Conservation (phyloP, 2,888 invertebrate species). For the Hirtodrosophila histrioides region DNA sequence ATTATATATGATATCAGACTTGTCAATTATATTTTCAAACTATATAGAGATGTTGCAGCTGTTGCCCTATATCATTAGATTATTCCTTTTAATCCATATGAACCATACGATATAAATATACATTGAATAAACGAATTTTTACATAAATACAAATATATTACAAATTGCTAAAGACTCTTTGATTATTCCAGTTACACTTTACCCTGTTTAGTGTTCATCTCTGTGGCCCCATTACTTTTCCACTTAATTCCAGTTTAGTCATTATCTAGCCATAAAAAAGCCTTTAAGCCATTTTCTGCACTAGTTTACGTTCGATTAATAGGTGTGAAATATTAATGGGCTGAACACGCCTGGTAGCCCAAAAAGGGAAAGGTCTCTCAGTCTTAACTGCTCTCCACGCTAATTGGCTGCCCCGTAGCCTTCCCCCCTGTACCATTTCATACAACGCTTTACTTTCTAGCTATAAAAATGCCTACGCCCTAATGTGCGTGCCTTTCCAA, state of each 20-base stretch:
- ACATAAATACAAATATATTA: no score
- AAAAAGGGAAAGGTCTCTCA: constrained; percentile 47
- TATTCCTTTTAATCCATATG: no score
- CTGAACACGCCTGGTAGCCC: constrained; percentile 68
- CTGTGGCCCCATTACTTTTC: not conserved
- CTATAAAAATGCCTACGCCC: constrained; percentile 71
- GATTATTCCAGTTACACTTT: no score
- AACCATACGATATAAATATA: no score
- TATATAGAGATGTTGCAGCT: no score
- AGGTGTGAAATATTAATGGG: constrained; percentile 76
- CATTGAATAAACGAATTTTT: no score
- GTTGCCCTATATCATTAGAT: no score
- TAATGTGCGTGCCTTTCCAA: constrained; percentile 79
- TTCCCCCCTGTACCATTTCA: not conserved
- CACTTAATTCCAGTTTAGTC: constrained; percentile 21
- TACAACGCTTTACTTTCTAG: constrained; percentile 63
- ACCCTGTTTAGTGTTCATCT: constrained; percentile 5
- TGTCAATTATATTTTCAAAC: no score
- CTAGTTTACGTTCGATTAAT: constrained; percentile 68
- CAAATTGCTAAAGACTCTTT: no score
- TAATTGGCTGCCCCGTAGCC: constrained; percentile 49
- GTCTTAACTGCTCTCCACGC: constrained; percentile 28
- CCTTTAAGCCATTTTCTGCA: constrained; percentile 62
- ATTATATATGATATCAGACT: no score
- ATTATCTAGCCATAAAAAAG: constrained; percentile 45